Conservation (phyloP, 2,888 invertebrate genomes). For the Cephalotes varians region DNA sequence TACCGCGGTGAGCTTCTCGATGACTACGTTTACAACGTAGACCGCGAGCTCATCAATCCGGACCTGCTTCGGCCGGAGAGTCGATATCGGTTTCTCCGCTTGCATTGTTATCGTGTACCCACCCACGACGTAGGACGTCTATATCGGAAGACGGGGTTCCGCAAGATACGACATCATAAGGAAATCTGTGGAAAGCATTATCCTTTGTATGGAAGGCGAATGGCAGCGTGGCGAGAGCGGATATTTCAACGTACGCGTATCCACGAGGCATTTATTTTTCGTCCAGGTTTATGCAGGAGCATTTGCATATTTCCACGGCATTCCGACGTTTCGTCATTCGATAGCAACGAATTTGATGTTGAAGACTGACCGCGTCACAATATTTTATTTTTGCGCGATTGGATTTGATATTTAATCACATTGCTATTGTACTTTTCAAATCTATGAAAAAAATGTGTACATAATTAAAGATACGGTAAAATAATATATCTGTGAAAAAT, state of each 20-base stretch:
- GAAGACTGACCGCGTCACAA: constrained; percentile 30
- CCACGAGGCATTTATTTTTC: constrained; percentile 50
- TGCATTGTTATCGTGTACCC: constrained; percentile 72
- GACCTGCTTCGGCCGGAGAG: constrained; percentile 61
- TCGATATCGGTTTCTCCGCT: constrained; percentile 77
- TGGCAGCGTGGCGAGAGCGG: constrained; percentile 19
- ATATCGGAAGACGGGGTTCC: constrained; percentile 27
- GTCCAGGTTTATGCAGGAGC: constrained; percentile 29
- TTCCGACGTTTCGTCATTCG: constrained; percentile 28
- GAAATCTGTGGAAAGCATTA: constrained; percentile 62
- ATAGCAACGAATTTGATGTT: constrained; percentile 16
- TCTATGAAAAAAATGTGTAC: background rate
- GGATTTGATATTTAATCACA: constrained; percentile 27
- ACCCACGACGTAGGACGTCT: constrained; percentile 41
- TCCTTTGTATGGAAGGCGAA: constrained; percentile 31
- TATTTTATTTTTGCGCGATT: constrained; percentile 30
- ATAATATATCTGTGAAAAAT: background rate
- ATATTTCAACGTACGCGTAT: constrained; percentile 57
- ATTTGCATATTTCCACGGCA: constrained; percentile 40
- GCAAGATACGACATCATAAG: constrained; percentile 48
- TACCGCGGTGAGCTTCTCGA: constrained; percentile 75
- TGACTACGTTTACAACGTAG: constrained; percentile 78
- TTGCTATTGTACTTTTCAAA: background rate
- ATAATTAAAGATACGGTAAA: constrained; percentile 9
- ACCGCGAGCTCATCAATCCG: constrained; percentile 78